Percentiles rank a stretch among this genome's conserved stretches.
These are phyloP conservation scores for Agrotis segetum DNA, from an alignment of 2,888 invertebrate species.

Conservation along the genomic window DNA sequence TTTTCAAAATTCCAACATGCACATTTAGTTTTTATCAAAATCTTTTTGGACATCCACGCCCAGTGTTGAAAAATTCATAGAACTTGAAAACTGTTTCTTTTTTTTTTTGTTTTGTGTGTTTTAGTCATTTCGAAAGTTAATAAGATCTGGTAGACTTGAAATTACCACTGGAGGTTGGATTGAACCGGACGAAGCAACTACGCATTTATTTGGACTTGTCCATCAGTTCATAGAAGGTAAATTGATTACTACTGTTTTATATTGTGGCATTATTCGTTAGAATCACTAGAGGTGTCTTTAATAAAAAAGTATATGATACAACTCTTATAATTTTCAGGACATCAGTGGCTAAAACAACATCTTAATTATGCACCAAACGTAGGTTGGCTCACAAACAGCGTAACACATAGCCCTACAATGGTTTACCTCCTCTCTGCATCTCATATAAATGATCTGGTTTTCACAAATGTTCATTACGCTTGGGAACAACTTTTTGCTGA, in stretches of 20 bases:
- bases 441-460: conserved; percentile 95
- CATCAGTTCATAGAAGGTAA: conserved; percentile 97
- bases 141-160: conserved; percentile 95
- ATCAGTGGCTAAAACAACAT: conserved; percentile 96
- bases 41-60: no score
- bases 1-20: no score
- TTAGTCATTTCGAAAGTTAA: conserved; percentile 93
- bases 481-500: conserved; percentile 98
- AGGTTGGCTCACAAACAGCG: conserved; percentile 98
- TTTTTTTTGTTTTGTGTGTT: conserved; percentile 32
- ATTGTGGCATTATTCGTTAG: not conserved
- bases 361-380: conserved; percentile 94
- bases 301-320: not conserved
- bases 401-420: conserved; percentile 98
- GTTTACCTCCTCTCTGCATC: conserved; percentile 96
- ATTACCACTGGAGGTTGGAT: conserved; percentile 98
- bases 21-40: no score
- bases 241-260: not conserved
- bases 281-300: no score
- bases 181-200: conserved; percentile 98
- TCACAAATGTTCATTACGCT: conserved; percentile 97
- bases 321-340: conserved; percentile 91
- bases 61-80: not conserved
- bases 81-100: not conserved
- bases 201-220: conserved; percentile 96